Evolutionary conservation across 53 echinoderm and acorn worm genomes (phyloP).

Genomic region (Luidia sarsii): DNA sequence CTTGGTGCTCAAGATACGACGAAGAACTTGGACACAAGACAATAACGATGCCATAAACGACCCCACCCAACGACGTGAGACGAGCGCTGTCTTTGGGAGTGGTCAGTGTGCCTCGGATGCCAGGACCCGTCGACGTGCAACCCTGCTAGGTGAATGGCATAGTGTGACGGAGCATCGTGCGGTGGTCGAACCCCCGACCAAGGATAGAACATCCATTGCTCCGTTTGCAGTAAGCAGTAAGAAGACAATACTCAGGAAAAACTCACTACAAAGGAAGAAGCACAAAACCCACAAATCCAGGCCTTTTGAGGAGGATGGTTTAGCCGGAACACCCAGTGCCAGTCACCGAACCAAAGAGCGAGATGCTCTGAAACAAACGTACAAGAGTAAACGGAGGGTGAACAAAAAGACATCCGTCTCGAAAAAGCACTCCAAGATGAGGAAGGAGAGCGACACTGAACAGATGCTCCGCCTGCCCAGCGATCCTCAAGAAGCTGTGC

Average conservation of each 20-base stretch:
- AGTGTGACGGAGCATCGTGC: neutral
- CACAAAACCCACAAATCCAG: too few species aligned
- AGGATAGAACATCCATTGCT: neutral
- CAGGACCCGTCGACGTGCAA: neutral
- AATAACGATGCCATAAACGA: too few species aligned
- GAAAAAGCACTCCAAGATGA: neutral
- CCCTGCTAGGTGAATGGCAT: conserved; percentile 21
- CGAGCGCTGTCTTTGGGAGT: too few species aligned
- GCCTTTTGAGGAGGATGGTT: too few species aligned
- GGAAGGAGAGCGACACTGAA: neutral
- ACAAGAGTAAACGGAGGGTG: conserved; percentile 12
- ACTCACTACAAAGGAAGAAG: neutral
- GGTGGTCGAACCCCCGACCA: neutral
- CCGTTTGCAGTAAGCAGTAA: neutral
- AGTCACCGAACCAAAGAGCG: too few species aligned
- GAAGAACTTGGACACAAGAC: conserved; percentile 24
- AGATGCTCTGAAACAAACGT: conserved; percentile 1
- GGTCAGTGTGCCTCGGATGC: neutral
- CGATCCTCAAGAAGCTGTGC: conserved; percentile 43
- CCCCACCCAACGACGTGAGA: too few species aligned
- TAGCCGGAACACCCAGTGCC: too few species aligned
- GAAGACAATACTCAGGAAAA: neutral
- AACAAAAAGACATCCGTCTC: neutral
- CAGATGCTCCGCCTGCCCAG: conserved; percentile 30
- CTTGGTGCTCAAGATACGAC: conserved; percentile 46